phyloP scores from a whole-genome alignment of 2,888 invertebrate species.

The Megamerina dolium region DNA sequence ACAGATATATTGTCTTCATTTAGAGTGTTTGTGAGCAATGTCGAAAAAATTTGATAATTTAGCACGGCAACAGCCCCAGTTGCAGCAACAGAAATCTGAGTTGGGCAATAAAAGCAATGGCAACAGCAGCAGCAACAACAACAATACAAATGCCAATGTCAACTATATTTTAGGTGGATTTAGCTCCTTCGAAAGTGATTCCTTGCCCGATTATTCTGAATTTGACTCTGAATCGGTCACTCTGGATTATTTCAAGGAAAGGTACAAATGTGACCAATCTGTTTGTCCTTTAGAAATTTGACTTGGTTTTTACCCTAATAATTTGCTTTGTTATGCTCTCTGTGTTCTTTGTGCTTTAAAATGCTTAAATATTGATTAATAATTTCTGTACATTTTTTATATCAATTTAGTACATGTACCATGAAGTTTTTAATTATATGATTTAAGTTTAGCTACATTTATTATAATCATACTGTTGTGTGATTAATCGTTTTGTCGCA shows the following conservation, averaged over 20 bases:
- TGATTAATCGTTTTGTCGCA: background rate
- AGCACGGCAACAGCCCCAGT: conserved; percentile 15
- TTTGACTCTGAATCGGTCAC: conserved; percentile 54
- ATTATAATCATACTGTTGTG: background rate
- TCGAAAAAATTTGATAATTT: conserved; percentile 10
- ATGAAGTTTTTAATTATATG: too few relatives aligned
- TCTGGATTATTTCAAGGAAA: conserved; percentile 52
- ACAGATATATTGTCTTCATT: too few relatives aligned
- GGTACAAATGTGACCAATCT: conserved; percentile 35
- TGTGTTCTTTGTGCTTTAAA: too few relatives aligned
- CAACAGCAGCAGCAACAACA: conserved; percentile 27
- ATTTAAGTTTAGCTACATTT: background rate
- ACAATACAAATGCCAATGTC: conserved; percentile 29
- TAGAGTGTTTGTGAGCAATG: conserved; percentile 6
- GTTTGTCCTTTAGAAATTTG: too few relatives aligned
- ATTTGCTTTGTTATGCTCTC: background rate
- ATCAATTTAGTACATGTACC: too few relatives aligned
- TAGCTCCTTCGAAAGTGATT: conserved; percentile 53
- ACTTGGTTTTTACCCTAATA: background rate
- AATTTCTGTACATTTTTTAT: too few relatives aligned
- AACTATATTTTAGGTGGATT: conserved; percentile 49
- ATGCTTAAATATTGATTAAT: too few relatives aligned
- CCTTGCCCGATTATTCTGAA: conserved; percentile 53
- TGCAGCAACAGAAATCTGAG: conserved; percentile 22
- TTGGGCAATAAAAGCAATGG: conserved; percentile 26